Conservation (phyloP, 2,797 vertebrate species). For the Champsocephalus esox region DNA sequence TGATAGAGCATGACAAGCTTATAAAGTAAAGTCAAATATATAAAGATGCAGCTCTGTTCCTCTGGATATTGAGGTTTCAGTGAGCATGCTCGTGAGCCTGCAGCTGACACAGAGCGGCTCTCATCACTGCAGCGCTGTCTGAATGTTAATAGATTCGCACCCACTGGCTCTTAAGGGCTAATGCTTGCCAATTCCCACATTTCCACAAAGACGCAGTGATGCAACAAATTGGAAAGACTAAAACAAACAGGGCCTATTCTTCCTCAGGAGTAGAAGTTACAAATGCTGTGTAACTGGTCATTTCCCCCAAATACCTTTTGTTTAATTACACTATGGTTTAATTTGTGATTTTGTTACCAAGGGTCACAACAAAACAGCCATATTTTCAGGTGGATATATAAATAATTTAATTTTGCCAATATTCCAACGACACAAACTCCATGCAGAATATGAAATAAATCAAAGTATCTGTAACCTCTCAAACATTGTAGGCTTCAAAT, state of each 20-base stretch:
- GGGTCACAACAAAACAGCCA: neutral
- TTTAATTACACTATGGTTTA: neutral
- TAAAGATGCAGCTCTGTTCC: slow-evolving; percentile 45
- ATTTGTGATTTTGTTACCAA: neutral
- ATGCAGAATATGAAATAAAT: neutral
- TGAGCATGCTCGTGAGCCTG: slow-evolving; percentile 58
- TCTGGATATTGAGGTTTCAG: slow-evolving; percentile 53
- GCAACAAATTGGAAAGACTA: slow-evolving; percentile 65
- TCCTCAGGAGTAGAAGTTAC: slow-evolving; percentile 12
- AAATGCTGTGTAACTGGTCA: neutral
- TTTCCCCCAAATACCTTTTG: neutral
- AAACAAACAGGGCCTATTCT: slow-evolving; percentile 41
- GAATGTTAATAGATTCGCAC: slow-evolving; percentile 80
- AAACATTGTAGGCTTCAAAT: neutral
- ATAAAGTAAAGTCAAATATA: slow-evolving; percentile 45
- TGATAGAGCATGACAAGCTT: slow-evolving; percentile 1
- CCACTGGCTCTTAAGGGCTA: slow-evolving; percentile 60
- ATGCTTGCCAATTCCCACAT: slow-evolving; percentile 71
- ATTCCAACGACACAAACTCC: neutral
- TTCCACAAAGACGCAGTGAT: slow-evolving; percentile 69
- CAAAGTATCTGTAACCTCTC: neutral
- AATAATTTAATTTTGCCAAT: neutral
- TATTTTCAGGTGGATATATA: neutral
- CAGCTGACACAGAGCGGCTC: slow-evolving; percentile 71
- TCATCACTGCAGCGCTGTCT: slow-evolving; percentile 70